A percentile compares a stretch with the other conserved stretches of the same genome.
These are phyloP conservation scores for Megaleporinus macrocephalus DNA, from an alignment of 2,113 vertebrate species.

Conservation along the genomic window DNA sequence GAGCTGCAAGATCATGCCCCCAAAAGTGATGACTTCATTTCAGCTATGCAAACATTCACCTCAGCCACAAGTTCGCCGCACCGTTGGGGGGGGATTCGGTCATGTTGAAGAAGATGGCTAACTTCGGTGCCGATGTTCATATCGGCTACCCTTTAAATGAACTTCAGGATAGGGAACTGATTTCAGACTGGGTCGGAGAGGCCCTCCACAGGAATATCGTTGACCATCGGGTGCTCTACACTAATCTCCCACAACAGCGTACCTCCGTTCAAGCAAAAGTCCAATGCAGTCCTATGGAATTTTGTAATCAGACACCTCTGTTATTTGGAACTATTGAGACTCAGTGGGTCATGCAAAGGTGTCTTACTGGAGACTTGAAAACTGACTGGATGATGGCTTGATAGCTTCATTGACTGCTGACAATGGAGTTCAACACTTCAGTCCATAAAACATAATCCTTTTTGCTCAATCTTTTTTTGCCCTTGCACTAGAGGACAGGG, in stretches of 20 bases:
- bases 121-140: constrained; percentile 40
- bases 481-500: constrained; percentile 34
- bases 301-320: constrained; percentile 36
- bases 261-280: constrained; percentile 37
- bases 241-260: constrained; percentile 39
- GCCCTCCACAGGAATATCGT: constrained; percentile 29
- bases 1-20: constrained; percentile 44
- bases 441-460: constrained; percentile 56
- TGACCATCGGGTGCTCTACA: constrained; percentile 27
- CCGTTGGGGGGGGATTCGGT: constrained; percentile 30
- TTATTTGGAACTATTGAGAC: constrained; percentile 11
- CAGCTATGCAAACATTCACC: constrained; percentile 60
- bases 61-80: constrained; percentile 44
- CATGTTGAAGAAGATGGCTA: constrained; percentile 68
- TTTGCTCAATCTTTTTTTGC: constrained; percentile 53
- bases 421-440: constrained; percentile 44
- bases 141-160: constrained; percentile 44
- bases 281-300: constrained; percentile 50
- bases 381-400: constrained; percentile 51
- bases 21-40: constrained; percentile 66
- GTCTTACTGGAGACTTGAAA: constrained; percentile 55
- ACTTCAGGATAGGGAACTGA: constrained; percentile 42
- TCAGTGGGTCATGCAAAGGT: constrained; percentile 66
- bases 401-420: constrained; percentile 37
- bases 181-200: background rate